phyloP scores from a whole-genome alignment of 2,888 invertebrate genomes.

The Ommatoiulus sabulosus region DNA sequence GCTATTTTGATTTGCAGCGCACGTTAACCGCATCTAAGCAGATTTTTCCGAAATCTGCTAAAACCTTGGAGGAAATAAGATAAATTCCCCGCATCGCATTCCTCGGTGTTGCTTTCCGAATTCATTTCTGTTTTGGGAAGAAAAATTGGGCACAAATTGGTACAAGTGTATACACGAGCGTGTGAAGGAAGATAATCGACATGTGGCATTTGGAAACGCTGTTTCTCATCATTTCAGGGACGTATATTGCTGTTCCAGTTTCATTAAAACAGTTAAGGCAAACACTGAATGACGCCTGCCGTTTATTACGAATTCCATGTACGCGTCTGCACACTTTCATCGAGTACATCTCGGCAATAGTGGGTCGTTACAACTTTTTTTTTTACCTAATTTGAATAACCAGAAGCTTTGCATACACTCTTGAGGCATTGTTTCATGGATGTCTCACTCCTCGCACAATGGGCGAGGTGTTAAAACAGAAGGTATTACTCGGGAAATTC shows the following conservation, averaged over 20 bases:
- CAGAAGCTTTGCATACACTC: neutral
- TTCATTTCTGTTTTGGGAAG: too few relatives aligned
- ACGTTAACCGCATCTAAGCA: too few relatives aligned
- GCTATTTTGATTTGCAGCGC: too few relatives aligned
- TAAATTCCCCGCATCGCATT: too few relatives aligned
- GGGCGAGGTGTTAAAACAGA: neutral
- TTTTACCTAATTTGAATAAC: neutral
- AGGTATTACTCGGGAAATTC: too few relatives aligned
- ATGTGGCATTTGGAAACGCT: neutral
- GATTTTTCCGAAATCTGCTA: too few relatives aligned
- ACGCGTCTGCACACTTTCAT: neutral
- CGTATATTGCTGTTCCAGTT: neutral
- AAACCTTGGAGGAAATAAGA: too few relatives aligned
- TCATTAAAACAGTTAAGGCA: neutral
- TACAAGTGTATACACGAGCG: neutral
- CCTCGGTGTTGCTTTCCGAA: too few relatives aligned
- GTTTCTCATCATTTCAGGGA: neutral
- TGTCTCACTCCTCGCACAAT: neutral
- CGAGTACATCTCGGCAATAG: neutral
- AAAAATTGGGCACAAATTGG: too few relatives aligned
- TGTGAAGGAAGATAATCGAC: neutral
- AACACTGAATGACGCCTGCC: neutral
- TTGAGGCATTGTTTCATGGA: too few relatives aligned
- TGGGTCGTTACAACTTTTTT: too few relatives aligned
- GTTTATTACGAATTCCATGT: constrained; percentile 34